Evolutionary conservation across 2,888 invertebrate genomes (phyloP), one percentile per base, ranked within the genome.

Genomic region (Sphecodes monilicornis): DNA sequence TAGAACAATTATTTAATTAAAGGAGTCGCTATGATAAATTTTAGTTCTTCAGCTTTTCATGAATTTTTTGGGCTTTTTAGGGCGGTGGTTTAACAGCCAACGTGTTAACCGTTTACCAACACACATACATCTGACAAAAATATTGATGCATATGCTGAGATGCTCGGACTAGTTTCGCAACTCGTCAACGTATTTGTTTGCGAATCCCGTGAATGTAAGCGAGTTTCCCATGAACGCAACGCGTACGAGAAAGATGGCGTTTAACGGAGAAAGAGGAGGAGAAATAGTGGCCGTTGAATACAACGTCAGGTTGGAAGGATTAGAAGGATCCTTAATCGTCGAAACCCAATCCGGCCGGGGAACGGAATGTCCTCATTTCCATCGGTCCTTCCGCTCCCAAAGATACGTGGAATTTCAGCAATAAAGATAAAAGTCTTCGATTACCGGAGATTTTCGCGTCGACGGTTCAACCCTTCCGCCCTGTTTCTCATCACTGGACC

Each of bases 301-400:
- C 81, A 80, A 81, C 80, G 87, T 90, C 88, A 87, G 82, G 85
- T 84, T 91, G 90, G 89, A 91, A 92, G 92, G 91, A 92, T 92
- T 91, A 91, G 87, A 90, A 89, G 91, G 91, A 90, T 92, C 90
- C 90, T 92, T 93, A 93, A 93, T 92, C 92, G 91, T 89, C 87
- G 85, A 89, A 91, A 90, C 90, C 91, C 90, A 91, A 92, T 93
- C 92, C 90, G 84, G 81, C 82, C 79, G 84, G 87, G 85, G 88
- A 90, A 90, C 88, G 93, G 93, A 93, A 93, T 93, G 92, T 93
- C 92, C 92, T 93, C 92, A 91, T 92, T 93, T 91, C 90, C 90
- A 88, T 86, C 84, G 84, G 86, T 85, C 89, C 88, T 92, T 88
- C 87, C 90, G 85, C 89, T 90, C 84, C 88, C 88, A 79, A 91